Conservation (phyloP, 2,888 invertebrate genomes). For the Habrosyne pyritoides region DNA sequence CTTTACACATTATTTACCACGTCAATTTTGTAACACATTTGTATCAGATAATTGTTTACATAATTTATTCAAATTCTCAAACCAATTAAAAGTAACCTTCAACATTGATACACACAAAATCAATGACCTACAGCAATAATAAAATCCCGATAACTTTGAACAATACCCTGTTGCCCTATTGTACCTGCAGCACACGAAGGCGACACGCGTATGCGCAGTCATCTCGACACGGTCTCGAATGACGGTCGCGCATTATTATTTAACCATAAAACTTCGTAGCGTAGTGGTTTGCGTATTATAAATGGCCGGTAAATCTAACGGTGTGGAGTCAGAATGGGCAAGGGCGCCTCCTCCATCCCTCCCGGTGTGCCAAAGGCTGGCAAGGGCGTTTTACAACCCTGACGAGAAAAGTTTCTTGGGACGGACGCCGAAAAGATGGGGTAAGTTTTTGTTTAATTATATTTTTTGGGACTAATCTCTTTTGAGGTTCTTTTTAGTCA, state of each 20-base stretch:
- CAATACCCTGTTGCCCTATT: background rate
- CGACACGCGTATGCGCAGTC: constrained; percentile 50
- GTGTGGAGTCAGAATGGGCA: constrained; percentile 67
- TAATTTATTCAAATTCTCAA: background rate
- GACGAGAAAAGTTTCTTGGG: constrained; percentile 71
- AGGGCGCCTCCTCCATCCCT: constrained; percentile 60
- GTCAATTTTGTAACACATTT: too few relatives aligned
- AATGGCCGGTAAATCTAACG: constrained; percentile 65
- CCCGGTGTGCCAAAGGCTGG: constrained; percentile 48
- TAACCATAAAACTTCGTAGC: background rate
- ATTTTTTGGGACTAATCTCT: too few relatives aligned
- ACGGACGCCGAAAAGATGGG: constrained; percentile 74
- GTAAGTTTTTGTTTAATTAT: constrained; percentile 55
- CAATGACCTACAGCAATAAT: background rate
- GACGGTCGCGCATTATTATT: constrained; percentile 35
- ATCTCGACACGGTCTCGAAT: constrained; percentile 32
- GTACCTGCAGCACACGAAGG: constrained; percentile 22
- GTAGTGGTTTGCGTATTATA: constrained; percentile 9
- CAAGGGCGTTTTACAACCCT: constrained; percentile 62
- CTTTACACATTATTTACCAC: too few relatives aligned
- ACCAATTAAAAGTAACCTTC: background rate
- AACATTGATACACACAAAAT: background rate
- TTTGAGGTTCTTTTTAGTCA: too few relatives aligned
- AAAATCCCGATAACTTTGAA: constrained; percentile 1
- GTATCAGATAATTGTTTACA: too few relatives aligned